Conservation (phyloP, 2,888 invertebrate genomes). For the Andrena bucephala region DNA sequence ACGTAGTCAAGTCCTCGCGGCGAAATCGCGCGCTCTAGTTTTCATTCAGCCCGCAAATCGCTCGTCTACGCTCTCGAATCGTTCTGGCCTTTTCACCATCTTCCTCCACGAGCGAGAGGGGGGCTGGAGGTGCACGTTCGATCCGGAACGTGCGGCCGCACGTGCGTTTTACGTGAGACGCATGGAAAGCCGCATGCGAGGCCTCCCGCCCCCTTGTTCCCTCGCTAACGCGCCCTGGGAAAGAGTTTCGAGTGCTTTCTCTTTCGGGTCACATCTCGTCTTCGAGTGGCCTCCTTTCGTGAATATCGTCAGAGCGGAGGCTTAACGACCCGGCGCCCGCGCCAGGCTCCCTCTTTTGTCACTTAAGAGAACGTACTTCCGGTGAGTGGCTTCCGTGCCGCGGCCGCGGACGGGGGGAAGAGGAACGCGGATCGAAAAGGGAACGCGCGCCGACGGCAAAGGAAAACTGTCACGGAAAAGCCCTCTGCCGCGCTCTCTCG, state of each 20-base stretch:
- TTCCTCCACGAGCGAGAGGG: not conserved
- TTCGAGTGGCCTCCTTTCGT: constrained; percentile 36
- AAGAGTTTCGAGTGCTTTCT: constrained; percentile 45
- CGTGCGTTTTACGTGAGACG: constrained; percentile 58
- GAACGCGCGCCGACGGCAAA: not conserved
- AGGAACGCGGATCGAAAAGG: constrained; percentile 1
- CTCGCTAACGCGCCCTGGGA: not conserved
- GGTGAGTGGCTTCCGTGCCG: constrained; percentile 28
- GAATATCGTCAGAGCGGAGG: constrained; percentile 29
- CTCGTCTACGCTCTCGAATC: constrained; percentile 22
- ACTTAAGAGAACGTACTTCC: constrained; percentile 54
- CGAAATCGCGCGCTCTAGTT: constrained; percentile 28
- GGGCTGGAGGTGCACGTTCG: constrained; percentile 14
- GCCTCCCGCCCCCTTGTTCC: not conserved
- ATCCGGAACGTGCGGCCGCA: constrained; percentile 30
- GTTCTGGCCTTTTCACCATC: not conserved
- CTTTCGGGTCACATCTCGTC: constrained; percentile 54
- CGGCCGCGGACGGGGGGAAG: not conserved
- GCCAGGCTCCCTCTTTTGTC: constrained; percentile 43
- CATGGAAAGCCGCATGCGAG: constrained; percentile 24
- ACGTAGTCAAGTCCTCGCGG: constrained; percentile 15
- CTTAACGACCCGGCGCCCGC: constrained; percentile 43
- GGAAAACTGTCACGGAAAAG: constrained; percentile 14
- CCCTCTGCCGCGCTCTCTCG: not conserved
- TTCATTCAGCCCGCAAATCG: constrained; percentile 53